Evolutionary conservation across 1,140 invertebrate genomes (phyloP).

Genomic region (Bombyx mori): ASM3026992v2 NC_085132.1:4596001-4596500

Average conservation of each 20-base stretch:
- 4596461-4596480: too few species aligned
- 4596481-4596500: too few species aligned
- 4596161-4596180: too few species aligned
- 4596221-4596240: slow-evolving; percentile 96
- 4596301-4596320: slow-evolving; percentile 95
- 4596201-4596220: slow-evolving; percentile 91
- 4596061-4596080: slow-evolving; percentile 73
- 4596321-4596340: slow-evolving; percentile 96
- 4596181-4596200: slow-evolving; percentile 64
- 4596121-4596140: too few species aligned
- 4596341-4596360: slow-evolving; percentile 73
- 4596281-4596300: slow-evolving; percentile 97
- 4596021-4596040: slow-evolving; percentile 94
- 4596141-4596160: too few species aligned
- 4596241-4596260: slow-evolving; percentile 92
- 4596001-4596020: slow-evolving; percentile 92
- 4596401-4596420: too few species aligned
- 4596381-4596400: too few species aligned
- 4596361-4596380: too few species aligned
- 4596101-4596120: neutral
- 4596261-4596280: slow-evolving; percentile 85
- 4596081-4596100: slow-evolving; percentile 5
- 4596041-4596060: slow-evolving; percentile 97
- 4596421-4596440: too few species aligned
- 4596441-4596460: too few species aligned